phyloP scores from a whole-genome alignment of 2,113 vertebrate species.

The Tringa solitaria region DNA sequence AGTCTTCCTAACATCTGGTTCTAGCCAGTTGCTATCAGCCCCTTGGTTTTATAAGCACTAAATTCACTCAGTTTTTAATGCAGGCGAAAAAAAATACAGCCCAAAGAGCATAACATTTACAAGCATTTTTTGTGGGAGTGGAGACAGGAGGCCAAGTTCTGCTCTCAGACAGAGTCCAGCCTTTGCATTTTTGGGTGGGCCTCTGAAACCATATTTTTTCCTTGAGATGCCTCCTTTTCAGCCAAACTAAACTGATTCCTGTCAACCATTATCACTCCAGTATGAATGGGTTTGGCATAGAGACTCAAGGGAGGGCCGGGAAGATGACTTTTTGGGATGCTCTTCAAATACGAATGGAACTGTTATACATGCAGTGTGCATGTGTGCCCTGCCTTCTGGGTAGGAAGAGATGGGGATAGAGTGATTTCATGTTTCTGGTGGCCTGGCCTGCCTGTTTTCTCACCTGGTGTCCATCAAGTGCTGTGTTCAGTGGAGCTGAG shows the following conservation, averaged over 20 bases:
- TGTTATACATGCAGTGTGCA: neutral
- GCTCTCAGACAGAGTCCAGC: conserved; percentile 32
- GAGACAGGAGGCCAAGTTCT: conserved; percentile 58
- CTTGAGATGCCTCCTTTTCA: conserved; percentile 14
- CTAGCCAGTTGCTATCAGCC: conserved; percentile 59
- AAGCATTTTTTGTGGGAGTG: conserved; percentile 51
- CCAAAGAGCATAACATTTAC: conserved; percentile 48
- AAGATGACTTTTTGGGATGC: neutral
- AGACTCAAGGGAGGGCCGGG: neutral
- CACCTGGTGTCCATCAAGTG: fast-evolving
- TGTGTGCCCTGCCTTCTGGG: neutral
- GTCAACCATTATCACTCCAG: conserved; percentile 2
- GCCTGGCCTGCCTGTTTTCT: neutral
- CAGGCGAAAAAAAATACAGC: neutral
- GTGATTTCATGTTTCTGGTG: neutral
- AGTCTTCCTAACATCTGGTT: conserved; percentile 69
- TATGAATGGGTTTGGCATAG: neutral
- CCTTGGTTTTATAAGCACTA: conserved; percentile 66
- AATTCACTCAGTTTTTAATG: conserved; percentile 56
- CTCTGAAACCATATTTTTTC: conserved; percentile 29
- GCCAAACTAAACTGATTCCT: conserved; percentile 21
- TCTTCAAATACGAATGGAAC: neutral
- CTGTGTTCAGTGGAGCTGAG: neutral
- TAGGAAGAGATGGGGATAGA: fast-evolving
- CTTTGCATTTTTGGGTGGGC: conserved; percentile 47